Evolutionary conservation across 2,797 vertebrate species (phyloP).

Genomic region (Sebastes kiyomatsui): DNA sequence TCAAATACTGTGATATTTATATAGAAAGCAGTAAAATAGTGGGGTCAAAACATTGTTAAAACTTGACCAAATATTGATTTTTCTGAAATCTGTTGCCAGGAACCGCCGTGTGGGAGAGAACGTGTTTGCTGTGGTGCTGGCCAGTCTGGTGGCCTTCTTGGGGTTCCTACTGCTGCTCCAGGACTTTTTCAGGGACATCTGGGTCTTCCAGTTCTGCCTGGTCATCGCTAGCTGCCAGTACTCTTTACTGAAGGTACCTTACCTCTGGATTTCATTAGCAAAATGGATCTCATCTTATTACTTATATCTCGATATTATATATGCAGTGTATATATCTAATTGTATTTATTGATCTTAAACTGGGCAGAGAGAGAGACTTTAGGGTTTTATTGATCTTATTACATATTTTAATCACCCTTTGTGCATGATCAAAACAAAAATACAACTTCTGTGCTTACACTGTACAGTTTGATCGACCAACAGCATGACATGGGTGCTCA

Average conservation of each 20-base stretch:
- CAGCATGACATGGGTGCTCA: not conserved
- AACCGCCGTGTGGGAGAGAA: constrained; percentile 90
- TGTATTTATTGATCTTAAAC: too few relatives aligned
- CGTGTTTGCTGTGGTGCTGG: constrained; percentile 87
- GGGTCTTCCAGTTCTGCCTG: constrained; percentile 94
- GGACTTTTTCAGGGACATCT: constrained; percentile 93
- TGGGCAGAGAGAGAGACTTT: too few relatives aligned
- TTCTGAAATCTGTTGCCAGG: constrained; percentile 65
- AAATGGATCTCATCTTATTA: not conserved
- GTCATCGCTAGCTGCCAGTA: constrained; percentile 95
- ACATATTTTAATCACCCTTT: too few relatives aligned
- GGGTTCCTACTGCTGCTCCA: constrained; percentile 90
- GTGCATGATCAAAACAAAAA: too few relatives aligned
- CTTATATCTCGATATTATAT: not conserved
- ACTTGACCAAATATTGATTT: not conserved
- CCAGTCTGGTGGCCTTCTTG: constrained; percentile 90
- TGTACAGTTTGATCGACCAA: not conserved
- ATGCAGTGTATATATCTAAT: not conserved
- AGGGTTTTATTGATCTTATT: too few relatives aligned
- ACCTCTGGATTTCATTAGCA: not conserved
- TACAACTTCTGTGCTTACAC: not conserved
- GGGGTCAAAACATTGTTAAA: not conserved
- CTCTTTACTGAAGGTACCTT: constrained; percentile 89
- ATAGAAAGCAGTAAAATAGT: not conserved
- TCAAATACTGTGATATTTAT: not conserved